Percentiles rank a stretch among this genome's conserved stretches.
Evolutionary conservation across 2,113 vertebrate genomes (phyloP).

Genomic region (Caranx ignobilis): DNA sequence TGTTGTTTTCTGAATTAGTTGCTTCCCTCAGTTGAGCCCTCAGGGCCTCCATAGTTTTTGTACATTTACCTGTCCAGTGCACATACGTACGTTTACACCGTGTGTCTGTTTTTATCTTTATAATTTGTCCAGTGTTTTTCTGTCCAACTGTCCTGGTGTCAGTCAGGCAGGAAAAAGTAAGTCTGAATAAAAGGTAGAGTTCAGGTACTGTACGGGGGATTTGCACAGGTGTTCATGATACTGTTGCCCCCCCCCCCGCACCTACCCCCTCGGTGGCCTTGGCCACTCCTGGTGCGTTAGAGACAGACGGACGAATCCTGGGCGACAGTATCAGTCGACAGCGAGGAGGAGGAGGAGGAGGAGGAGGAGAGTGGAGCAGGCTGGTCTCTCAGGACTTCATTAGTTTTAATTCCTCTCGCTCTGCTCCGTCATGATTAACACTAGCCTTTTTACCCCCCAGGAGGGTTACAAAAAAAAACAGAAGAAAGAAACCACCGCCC

Average conservation of each 20-base stretch:
- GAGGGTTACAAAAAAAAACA: conserved; percentile 66
- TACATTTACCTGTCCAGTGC: too few relatives aligned
- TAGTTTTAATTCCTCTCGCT: conserved; percentile 95
- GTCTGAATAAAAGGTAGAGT: not conserved
- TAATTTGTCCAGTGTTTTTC: too few relatives aligned
- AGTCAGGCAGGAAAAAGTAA: too few relatives aligned
- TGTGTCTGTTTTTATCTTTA: too few relatives aligned
- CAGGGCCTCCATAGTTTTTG: too few relatives aligned
- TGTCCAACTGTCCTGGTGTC: too few relatives aligned
- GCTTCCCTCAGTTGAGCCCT: too few relatives aligned
- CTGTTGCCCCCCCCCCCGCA: not conserved
- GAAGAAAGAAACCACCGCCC: conserved; percentile 77
- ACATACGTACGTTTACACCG: too few relatives aligned
- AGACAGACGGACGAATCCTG: conserved; percentile 30
- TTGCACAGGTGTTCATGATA: conserved; percentile 42
- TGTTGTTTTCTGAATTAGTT: too few relatives aligned
- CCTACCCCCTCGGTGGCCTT: not conserved
- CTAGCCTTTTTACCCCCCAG: conserved; percentile 94
- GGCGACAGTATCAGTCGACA: conserved; percentile 28
- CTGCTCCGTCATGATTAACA: conserved; percentile 95
- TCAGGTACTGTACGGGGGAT: not conserved
- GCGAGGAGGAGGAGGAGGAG: conserved; percentile 27
- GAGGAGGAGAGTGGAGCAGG: conserved; percentile 57
- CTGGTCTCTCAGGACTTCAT: conserved; percentile 93
- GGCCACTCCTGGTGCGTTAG: conserved; percentile 7